Conservation (phyloP, 2,888 invertebrate species). For the Pyralis farinalis region DNA sequence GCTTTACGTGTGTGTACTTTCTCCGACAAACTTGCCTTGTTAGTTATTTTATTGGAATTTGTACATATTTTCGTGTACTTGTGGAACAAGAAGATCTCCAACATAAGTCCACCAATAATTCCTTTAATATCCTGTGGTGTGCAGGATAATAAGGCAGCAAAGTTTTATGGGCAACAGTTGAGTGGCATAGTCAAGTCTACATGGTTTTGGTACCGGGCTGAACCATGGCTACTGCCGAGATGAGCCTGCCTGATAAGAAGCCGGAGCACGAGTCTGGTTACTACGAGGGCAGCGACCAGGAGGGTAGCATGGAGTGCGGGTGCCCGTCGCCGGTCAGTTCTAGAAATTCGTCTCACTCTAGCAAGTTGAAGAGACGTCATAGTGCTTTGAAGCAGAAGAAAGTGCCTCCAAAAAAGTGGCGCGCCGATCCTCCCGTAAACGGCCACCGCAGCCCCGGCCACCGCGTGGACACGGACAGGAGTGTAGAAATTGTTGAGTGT, state of each 20-base stretch:
- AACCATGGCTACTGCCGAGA: constrained; percentile 78
- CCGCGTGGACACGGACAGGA: constrained; percentile 43
- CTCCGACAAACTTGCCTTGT: constrained; percentile 48
- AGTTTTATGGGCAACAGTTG: constrained; percentile 28
- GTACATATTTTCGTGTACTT: constrained; percentile 1
- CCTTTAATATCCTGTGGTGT: not conserved
- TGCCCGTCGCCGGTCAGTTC: constrained; percentile 71
- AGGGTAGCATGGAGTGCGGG: constrained; percentile 80
- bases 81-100: not conserved
- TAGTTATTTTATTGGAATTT: constrained; percentile 36
- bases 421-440: constrained; percentile 50
- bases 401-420: constrained; percentile 52
- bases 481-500: constrained; percentile 66
- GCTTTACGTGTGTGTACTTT: constrained; percentile 74
- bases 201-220: constrained; percentile 64
- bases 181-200: constrained; percentile 38
- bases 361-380: constrained; percentile 61
- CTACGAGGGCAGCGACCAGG: constrained; percentile 88
- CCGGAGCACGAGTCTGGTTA: constrained; percentile 91
- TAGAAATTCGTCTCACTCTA: constrained; percentile 67
- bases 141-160: constrained; percentile 13
- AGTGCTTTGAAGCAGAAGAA: constrained; percentile 65
- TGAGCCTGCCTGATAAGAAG: constrained; percentile 83
- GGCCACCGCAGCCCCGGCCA: constrained; percentile 44
- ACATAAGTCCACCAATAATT: too few relatives aligned